Conservation (phyloP, 1,140 invertebrate species). For the Leucophenga varia region DNA sequence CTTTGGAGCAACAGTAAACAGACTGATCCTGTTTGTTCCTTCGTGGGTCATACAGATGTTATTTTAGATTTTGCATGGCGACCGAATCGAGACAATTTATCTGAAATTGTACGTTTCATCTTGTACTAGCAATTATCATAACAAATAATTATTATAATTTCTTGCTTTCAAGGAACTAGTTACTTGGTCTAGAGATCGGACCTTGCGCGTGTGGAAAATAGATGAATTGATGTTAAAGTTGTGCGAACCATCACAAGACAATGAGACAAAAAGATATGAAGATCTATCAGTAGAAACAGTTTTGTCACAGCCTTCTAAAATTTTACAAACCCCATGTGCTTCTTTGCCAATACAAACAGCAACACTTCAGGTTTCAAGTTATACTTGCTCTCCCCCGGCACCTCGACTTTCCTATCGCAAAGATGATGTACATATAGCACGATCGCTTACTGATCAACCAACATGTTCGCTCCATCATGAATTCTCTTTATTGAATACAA, state of each 20-base stretch:
- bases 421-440: slow-evolving; percentile 44
- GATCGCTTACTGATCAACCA: slow-evolving; percentile 56
- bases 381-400: slow-evolving; percentile 30
- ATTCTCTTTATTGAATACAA: slow-evolving; percentile 83
- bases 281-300: too few species aligned
- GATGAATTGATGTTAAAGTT: slow-evolving; percentile 79
- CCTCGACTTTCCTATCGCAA: slow-evolving; percentile 22
- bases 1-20: slow-evolving; percentile 78
- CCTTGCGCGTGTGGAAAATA: slow-evolving; percentile 86
- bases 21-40: slow-evolving; percentile 76
- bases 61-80: slow-evolving; percentile 95
- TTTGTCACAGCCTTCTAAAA: too few species aligned
- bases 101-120: slow-evolving; percentile 36
- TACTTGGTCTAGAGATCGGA: slow-evolving; percentile 95
- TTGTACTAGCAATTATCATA: not conserved
- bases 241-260: slow-evolving; percentile 57
- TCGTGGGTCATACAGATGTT: slow-evolving; percentile 90
- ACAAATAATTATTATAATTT: not conserved
- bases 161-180: slow-evolving; percentile 75
- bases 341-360: slow-evolving; percentile 9
- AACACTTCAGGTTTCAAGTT: too few species aligned
- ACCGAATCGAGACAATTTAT: slow-evolving; percentile 57
- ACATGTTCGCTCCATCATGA: slow-evolving; percentile 77
- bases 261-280: too few species aligned
- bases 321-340: not conserved